Percentiles rank a stretch among this genome's conserved stretches.
These are phyloP conservation scores for Lordiphosa stackelbergi DNA, from an alignment of 1,140 invertebrate species.

Conservation along the genomic window DNA sequence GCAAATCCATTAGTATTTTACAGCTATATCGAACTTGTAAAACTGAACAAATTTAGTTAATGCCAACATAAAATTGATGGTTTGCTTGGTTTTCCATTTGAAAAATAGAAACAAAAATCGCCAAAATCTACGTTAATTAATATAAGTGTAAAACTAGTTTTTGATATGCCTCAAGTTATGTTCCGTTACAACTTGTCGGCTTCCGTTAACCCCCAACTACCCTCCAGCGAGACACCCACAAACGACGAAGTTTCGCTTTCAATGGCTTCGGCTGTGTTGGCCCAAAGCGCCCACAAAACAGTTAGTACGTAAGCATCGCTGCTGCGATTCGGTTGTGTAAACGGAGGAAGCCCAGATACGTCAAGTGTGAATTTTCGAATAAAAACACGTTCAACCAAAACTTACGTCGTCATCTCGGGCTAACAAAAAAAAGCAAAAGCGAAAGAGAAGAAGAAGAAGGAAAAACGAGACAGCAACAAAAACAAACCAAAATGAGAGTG, in stretches of 20 bases:
- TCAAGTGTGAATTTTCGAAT: constrained; percentile 9
- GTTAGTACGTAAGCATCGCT: constrained; percentile 52
- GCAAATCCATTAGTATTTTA: constrained; percentile 13
- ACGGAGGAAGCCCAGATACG: not conserved
- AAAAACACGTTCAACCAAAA: constrained; percentile 57
- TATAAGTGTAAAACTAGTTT: constrained; percentile 1
- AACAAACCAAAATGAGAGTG: constrained; percentile 57
- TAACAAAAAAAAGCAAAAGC: constrained; percentile 25
- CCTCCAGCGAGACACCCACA: not conserved
- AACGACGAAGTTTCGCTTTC: not conserved
- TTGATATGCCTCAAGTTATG: not conserved
- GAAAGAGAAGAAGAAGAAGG: not conserved
- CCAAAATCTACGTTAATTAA: not conserved
- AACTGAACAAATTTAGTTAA: constrained; percentile 6
- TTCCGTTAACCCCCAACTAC: constrained; percentile 34
- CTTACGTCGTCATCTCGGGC: constrained; percentile 52
- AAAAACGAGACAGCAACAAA: constrained; percentile 25
- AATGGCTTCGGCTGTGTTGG: constrained; percentile 24
- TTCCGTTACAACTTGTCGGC: constrained; percentile 8
- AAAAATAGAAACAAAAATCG: not conserved
- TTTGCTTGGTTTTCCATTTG: not conserved
- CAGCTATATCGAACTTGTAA: not conserved
- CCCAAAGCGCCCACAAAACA: constrained; percentile 45
- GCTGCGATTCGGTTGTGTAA: constrained; percentile 39
- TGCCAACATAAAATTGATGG: not conserved